Evolutionary conservation across 2,113 vertebrate genomes (phyloP), one percentile per base, ranked within the genome.

Genomic region (Syngnathus scovelli): DNA sequence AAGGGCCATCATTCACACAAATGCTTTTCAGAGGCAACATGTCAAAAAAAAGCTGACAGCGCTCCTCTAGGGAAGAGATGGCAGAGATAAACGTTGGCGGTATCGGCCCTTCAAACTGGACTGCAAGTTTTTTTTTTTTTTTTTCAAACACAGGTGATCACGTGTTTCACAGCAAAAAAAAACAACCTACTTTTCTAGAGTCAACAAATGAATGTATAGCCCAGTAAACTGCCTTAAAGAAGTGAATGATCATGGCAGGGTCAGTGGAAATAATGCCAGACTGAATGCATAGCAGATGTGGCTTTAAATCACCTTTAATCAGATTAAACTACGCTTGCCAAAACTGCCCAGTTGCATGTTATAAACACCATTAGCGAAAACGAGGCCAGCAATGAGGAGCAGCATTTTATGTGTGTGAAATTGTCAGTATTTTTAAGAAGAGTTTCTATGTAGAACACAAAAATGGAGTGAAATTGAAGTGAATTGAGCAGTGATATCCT

Each of bases 281-380:
- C 80, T 76, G 72, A 51, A 69, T 27, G 46, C 52, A 49, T 33
- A 56, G 37, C 12, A 61, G 43, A 66, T 0, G 18, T 21, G 66
- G 67, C 66, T 74, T 63, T 4, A 61, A 67, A 46, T 75, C 56
- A 72, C 67, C 68, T 65, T 69, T 75, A 83, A 78, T 78, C 72
- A 79, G 68, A 76, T 82, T 72, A 82, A 70, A 78, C 16, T 65
- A 36, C 63, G 64, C 70, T 66, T 63, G 48, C 61, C 18, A 43
- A 79, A 66, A 76, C 74, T 70, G 78, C 80, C 83, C 81, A 81
- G 54, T 3, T 11, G 61, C 61, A 39, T 63, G 69, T 82, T 82
- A 66, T 76, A 70, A 52, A 66, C 63, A 48, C 73, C 81, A 87
- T 87, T 78, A 74, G 49, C 46, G 36, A 61, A 68, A 84, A 83